Conservation (phyloP, 2,797 vertebrate species). For the Morus bassanus region DNA sequence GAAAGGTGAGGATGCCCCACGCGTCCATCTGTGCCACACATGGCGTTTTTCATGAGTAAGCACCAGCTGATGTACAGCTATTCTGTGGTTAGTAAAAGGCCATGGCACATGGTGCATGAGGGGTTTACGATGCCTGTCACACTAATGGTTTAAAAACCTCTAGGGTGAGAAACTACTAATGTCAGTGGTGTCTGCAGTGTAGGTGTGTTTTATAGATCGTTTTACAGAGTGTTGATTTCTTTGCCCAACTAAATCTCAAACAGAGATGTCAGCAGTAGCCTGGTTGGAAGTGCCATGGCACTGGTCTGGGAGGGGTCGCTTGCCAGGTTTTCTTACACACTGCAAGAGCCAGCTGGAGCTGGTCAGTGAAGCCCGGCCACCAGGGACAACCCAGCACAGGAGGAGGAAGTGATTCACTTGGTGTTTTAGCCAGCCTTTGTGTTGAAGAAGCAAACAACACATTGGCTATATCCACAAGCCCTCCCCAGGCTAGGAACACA, state of each 20-base stretch:
- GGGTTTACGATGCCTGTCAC: background rate
- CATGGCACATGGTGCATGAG: background rate
- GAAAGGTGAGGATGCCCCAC: background rate
- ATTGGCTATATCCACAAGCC: background rate
- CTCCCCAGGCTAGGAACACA: background rate
- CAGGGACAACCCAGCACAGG: background rate
- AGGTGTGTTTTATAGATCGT: background rate
- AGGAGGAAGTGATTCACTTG: background rate
- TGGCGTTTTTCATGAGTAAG: background rate
- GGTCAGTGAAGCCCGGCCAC: background rate
- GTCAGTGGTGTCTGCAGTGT: background rate
- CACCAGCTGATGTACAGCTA: too few relatives aligned
- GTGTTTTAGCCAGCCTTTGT: background rate
- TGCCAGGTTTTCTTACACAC: background rate
- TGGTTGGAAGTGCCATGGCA: background rate
- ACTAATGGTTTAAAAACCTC: background rate
- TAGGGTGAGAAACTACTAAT: background rate
- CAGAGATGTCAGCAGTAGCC: background rate
- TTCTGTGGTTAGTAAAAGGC: background rate
- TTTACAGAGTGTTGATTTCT: background rate
- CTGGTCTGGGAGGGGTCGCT: background rate
- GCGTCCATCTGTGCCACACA: background rate
- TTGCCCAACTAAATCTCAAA: background rate
- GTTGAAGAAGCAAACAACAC: background rate
- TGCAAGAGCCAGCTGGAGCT: background rate